Percentiles rank a stretch among this genome's conserved stretches.
These are phyloP conservation scores for Cossypha niveicapilla DNA, from an alignment of 2,797 vertebrate species.

Conservation along the genomic window DNA sequence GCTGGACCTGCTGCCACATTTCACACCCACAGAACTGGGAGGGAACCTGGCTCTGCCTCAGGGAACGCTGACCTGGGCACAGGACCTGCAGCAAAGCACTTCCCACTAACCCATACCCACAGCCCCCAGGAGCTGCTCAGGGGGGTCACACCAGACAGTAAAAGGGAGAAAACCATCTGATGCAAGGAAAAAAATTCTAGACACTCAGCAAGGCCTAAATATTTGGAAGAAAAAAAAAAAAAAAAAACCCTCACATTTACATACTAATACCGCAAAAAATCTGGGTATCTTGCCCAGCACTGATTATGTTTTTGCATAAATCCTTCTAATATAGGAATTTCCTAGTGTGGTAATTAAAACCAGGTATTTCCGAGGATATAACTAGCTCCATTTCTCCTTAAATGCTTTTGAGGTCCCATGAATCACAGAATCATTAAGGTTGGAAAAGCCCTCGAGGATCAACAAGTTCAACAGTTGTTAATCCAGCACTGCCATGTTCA, in stretches of 20 bases:
- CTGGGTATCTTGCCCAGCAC: not conserved
- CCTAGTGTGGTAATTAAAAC: not conserved
- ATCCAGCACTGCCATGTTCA: not conserved
- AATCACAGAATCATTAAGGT: not conserved
- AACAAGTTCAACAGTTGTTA: not conserved
- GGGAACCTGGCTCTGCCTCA: not conserved
- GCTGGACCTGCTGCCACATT: not conserved
- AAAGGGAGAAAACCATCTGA: not conserved
- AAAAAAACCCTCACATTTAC: rapidly evolving
- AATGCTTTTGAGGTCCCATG: not conserved
- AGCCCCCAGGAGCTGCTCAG: not conserved
- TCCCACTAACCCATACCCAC: rapidly evolving
- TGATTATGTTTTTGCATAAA: not conserved
- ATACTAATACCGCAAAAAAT: not conserved
- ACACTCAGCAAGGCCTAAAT: not conserved
- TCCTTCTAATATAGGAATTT: not conserved
- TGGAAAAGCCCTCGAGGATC: not conserved
- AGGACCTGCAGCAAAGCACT: not conserved
- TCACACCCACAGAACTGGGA: not conserved
- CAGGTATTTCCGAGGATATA: not conserved
- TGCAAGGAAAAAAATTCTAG: rapidly evolving
- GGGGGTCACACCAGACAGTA: rapidly evolving
- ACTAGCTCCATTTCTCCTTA: not conserved
- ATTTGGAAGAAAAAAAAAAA: not conserved
- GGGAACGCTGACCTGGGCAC: rapidly evolving